Conservation (phyloP, 1,140 invertebrate species). For the Trigoniulus corallinus region DNA sequence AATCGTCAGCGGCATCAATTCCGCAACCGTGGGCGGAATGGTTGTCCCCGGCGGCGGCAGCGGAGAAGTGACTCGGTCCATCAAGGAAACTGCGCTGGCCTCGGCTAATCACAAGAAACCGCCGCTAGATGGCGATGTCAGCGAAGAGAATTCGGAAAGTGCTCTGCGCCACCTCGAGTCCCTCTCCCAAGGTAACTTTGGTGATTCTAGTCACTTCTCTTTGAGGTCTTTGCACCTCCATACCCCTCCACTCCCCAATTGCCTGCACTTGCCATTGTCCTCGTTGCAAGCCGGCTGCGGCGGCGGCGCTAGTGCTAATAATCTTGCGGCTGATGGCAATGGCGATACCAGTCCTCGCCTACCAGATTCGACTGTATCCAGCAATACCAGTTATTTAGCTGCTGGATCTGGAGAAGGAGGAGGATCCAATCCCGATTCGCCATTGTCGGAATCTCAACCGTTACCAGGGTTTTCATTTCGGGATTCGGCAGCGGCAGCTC, state of each 20-base stretch:
- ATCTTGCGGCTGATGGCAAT: background rate
- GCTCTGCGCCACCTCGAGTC: slow-evolving; percentile 59
- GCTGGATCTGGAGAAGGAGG: slow-evolving; percentile 14
- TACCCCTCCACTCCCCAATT: slow-evolving; percentile 3
- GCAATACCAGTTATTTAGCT: slow-evolving; percentile 6
- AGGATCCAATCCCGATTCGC: slow-evolving; percentile 30
- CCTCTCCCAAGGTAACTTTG: slow-evolving; percentile 58
- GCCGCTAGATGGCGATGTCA: background rate
- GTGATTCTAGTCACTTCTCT: slow-evolving; percentile 25
- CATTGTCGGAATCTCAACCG: slow-evolving; percentile 29
- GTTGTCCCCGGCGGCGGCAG: too few species aligned
- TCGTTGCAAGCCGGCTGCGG: slow-evolving; percentile 18
- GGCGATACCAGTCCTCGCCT: slow-evolving; percentile 14
- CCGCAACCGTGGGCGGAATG: too few species aligned
- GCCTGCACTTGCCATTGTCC: slow-evolving; percentile 31
- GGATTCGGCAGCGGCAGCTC: slow-evolving; percentile 16
- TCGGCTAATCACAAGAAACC: background rate
- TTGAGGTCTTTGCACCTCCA: slow-evolving; percentile 5
- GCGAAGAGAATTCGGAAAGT: slow-evolving; percentile 29
- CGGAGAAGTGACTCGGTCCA: too few species aligned
- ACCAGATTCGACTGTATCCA: slow-evolving; percentile 17
- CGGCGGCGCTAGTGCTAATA: background rate
- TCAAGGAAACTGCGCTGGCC: too few species aligned
- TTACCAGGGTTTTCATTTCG: slow-evolving; percentile 11
- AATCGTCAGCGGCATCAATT: too few species aligned